Evolutionary conservation across 37 sponge, comb jelly and placozoan species (phyloP).

Genomic region (Oopsacas minuta): DNA sequence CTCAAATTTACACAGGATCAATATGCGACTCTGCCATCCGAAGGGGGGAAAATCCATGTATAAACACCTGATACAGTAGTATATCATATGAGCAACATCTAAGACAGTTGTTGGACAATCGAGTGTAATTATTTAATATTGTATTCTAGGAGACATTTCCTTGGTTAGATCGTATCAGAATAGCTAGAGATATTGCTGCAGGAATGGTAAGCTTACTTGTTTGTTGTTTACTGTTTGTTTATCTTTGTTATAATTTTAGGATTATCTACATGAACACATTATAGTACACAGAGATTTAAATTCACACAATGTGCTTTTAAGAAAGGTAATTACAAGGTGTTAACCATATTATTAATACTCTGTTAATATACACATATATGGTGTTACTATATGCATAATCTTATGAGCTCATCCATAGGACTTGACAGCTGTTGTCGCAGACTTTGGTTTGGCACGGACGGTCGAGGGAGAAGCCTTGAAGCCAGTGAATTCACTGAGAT

Average conservation of each 20-base stretch:
- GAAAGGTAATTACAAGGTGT: slow-evolving; percentile 31
- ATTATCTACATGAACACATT: slow-evolving; percentile 53
- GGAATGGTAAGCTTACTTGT: slow-evolving; percentile 55
- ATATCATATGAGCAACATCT: too few species aligned
- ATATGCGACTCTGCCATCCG: too few species aligned
- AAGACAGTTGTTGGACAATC: too few species aligned
- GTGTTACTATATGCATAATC: too few species aligned
- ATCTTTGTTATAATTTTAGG: slow-evolving; percentile 37
- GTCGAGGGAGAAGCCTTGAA: slow-evolving; percentile 24
- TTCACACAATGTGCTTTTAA: slow-evolving; percentile 63
- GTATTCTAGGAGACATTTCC: slow-evolving; percentile 30
- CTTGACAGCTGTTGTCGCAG: slow-evolving; percentile 64
- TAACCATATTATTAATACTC: neutral
- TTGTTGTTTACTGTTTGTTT: neutral
- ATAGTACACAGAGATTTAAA: slow-evolving; percentile 71
- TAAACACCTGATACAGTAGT: too few species aligned
- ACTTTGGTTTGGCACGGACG: slow-evolving; percentile 65
- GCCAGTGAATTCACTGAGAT: neutral
- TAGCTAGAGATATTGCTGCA: slow-evolving; percentile 72
- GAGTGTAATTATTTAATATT: neutral
- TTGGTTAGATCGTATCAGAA: slow-evolving; percentile 35
- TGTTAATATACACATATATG: too few species aligned
- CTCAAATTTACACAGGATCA: too few species aligned
- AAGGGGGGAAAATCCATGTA: too few species aligned
- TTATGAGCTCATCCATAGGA: slow-evolving; percentile 25